Base-by-base conservation (phyloP, 2,113 vertebrate species). In the Empidonax traillii region DNA sequence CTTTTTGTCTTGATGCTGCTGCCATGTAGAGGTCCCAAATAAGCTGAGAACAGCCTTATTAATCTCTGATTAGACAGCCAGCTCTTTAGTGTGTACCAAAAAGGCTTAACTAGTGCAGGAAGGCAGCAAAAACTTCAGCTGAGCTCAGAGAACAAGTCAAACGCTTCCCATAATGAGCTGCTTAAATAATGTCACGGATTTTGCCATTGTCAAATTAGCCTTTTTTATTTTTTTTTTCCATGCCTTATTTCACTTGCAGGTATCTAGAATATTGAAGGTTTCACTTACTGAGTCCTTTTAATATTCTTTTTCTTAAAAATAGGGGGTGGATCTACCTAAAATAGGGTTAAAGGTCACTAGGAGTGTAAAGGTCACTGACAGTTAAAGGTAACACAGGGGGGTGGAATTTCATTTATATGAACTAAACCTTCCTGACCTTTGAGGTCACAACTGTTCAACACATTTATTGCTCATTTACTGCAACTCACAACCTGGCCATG, bases 81-180 rank as follows among this genome's bases (percentile, higher is more conserved):
- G 74, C 55, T 92, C 84, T 95, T 89, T 66, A 49, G 37, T 79
- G 53, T 46, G 24, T 27, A 49, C 43, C n/a, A 24, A 37, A 80
- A 82, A 77, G 27, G 23, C 66, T 93, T 95, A 91, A 87, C 52
- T 90, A 93, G 72, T 83, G 62, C 81, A 85, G 53, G 28, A 75
- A 93, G 27, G 47, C 81, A 73, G 80, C 78, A 92, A 62, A 93
- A 94, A 68, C 87, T 53, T 87, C 63, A 85, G n/a, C 59, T 68
- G 81, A 77, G 33, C 75, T 74, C 35, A 10, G 71, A 84, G 75
- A 74, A 72, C 41, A 74, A 87, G 89, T 69, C 71, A 27, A 83
- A 83, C 47, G 22, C 79, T 85, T 73, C 63, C 46, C 31, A 56
- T 95, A 94, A 96, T 90, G 87, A 97, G 69, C 82, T 89, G 6